Evolutionary conservation across 2,888 invertebrate species (phyloP).

Genomic region (Gandaritis pyraliata): DNA sequence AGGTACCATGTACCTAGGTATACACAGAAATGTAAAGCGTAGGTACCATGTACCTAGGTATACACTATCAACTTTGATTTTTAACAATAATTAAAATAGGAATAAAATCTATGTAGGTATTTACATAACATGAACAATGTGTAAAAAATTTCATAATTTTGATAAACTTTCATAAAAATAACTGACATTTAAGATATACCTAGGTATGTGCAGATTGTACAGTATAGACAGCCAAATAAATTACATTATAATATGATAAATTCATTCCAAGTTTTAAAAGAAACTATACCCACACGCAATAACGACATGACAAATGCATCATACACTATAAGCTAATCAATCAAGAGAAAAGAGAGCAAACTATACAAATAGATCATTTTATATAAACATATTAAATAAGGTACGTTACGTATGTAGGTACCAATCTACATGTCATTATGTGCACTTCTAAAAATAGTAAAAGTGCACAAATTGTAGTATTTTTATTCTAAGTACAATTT

Average conservation of each 20-base stretch:
- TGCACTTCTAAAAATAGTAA: slow-evolving; percentile 26
- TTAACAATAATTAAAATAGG: slow-evolving; percentile 13
- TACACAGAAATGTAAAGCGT: too few species aligned
- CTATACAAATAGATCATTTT: slow-evolving; percentile 5
- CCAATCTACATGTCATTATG: slow-evolving; percentile 21
- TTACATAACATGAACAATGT: slow-evolving; percentile 25
- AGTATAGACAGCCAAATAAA: slow-evolving; percentile 16
- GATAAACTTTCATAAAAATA: slow-evolving; percentile 11
- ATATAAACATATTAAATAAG: slow-evolving; percentile 10
- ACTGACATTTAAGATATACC: slow-evolving; percentile 1
- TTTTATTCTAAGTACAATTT: not conserved
- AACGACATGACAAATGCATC: slow-evolving; percentile 27
- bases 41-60: too few species aligned
- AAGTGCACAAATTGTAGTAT: slow-evolving; percentile 11
- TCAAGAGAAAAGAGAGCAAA: slow-evolving; percentile 36
- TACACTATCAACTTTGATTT: too few species aligned
- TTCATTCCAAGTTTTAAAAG: slow-evolving; percentile 10
- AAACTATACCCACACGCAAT: not conserved
- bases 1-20: too few species aligned
- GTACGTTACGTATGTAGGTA: slow-evolving; percentile 27
- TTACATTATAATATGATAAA: not conserved
- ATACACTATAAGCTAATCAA: slow-evolving; percentile 25
- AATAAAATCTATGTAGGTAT: slow-evolving; percentile 17
- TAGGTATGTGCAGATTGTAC: not conserved
- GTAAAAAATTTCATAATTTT: slow-evolving; percentile 12